Evolutionary conservation across 92 coral and sea anemone genomes (phyloP).

Genomic region (Siderastrea radians): DNA sequence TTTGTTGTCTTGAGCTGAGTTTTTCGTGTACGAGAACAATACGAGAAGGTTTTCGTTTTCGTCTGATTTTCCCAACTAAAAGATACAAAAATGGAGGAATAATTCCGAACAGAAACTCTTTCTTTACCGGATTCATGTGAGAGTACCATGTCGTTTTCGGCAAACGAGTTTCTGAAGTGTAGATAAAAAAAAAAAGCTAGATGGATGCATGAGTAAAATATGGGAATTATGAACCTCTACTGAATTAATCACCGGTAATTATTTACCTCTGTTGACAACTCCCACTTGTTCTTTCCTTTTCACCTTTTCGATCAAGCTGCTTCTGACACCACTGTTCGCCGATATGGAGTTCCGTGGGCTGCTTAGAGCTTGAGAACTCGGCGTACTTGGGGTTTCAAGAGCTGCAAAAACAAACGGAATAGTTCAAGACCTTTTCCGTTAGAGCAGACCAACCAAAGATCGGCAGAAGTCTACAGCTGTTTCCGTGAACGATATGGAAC

Average conservation of each 20-base stretch:
- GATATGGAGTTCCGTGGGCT: constrained; percentile 60
- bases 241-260: not conserved
- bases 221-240: not conserved
- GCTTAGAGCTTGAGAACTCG: constrained; percentile 24
- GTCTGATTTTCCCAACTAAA: too few species aligned
- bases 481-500: not conserved
- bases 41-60: too few species aligned
- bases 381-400: constrained; percentile 22
- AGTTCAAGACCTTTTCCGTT: not conserved
- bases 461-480: not conserved
- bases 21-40: too few species aligned
- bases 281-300: constrained; percentile 45
- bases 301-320: constrained; percentile 25
- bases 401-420: constrained; percentile 33
- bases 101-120: too few species aligned
- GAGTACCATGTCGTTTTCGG: too few species aligned
- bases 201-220: not conserved
- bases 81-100: too few species aligned
- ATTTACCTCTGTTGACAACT: constrained; percentile 34
- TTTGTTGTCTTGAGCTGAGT: too few species aligned
- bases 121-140: too few species aligned
- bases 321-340: constrained; percentile 13
- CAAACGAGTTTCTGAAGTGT: too few species aligned
- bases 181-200: not conserved
- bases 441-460: not conserved